Conservation (phyloP, 2,113 vertebrate species). For the Bubo bubo region DNA sequence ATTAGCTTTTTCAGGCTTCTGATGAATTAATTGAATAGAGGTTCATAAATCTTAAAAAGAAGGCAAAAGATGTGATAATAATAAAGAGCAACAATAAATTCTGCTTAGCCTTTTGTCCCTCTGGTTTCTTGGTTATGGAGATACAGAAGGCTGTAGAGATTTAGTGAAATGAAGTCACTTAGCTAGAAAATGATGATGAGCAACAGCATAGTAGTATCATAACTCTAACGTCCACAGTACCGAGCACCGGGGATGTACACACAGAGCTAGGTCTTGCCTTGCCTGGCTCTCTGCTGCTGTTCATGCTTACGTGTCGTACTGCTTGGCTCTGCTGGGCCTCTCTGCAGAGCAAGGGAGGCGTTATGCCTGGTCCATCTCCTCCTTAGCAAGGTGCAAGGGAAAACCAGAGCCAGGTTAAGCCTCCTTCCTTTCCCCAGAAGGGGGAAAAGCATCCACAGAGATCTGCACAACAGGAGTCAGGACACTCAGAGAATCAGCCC, state of each 20-base stretch:
- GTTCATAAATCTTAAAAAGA: conserved; percentile 39
- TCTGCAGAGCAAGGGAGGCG: background rate
- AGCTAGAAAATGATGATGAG: conserved; percentile 1
- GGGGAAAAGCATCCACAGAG: background rate
- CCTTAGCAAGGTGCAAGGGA: background rate
- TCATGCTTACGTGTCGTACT: accelerated
- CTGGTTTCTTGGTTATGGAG: background rate
- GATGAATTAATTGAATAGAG: conserved; percentile 31
- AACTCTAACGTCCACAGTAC: background rate
- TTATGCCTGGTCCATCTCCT: background rate
- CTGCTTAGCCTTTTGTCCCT: conserved; percentile 8
- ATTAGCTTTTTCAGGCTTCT: conserved; percentile 16
- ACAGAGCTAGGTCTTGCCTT: accelerated
- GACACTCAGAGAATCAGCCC: background rate
- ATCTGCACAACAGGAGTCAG: background rate
- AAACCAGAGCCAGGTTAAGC: background rate
- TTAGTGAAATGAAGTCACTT: conserved; percentile 46
- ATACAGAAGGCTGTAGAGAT: background rate
- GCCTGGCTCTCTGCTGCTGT: background rate
- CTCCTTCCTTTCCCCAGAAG: background rate
- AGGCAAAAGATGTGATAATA: conserved; percentile 11
- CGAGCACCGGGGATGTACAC: background rate
- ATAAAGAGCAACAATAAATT: conserved; percentile 20
- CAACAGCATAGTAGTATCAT: background rate
- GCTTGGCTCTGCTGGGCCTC: background rate